Conservation (phyloP, 2,888 invertebrate genomes). For the Cephalotes varians region DNA sequence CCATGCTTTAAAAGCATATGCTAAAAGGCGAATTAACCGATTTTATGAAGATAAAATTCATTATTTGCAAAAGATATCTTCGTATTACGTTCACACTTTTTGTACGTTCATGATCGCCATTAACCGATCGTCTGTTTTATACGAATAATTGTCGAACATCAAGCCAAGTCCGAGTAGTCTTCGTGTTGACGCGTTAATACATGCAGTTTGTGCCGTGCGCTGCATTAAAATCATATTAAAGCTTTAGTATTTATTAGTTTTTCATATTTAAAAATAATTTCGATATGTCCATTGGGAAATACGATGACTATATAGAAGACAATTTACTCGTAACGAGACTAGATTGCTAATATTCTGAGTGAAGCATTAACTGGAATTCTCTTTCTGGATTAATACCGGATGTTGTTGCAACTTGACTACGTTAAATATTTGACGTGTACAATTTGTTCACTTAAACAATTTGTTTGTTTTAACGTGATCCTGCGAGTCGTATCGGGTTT, state of each 20-base stretch:
- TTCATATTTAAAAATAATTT: not conserved
- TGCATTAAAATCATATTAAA: constrained; percentile 5
- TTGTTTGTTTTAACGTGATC: constrained; percentile 22
- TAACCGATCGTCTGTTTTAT: constrained; percentile 53
- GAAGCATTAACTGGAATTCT: constrained; percentile 5
- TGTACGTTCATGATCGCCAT: constrained; percentile 1
- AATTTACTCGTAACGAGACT: not conserved
- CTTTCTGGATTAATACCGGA: constrained; percentile 24
- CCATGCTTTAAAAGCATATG: not conserved
- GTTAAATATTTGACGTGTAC: not conserved
- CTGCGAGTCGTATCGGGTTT: constrained; percentile 8
- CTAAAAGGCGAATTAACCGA: not conserved
- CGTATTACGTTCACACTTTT: constrained; percentile 28
- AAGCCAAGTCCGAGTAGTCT: not conserved
- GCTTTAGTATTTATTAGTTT: not conserved
- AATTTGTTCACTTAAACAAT: constrained; percentile 16
- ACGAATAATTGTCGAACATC: not conserved
- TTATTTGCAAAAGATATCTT: constrained; percentile 51
- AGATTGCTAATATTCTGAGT: not conserved
- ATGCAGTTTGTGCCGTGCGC: not conserved
- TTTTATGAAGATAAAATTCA: constrained; percentile 1
- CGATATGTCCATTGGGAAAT: not conserved
- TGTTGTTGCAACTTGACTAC: not conserved
- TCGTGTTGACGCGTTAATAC: not conserved
- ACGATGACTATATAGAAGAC: not conserved